phyloP scores from a whole-genome alignment of 1,140 invertebrate species.

The Drosophila micromelanica region DNA sequence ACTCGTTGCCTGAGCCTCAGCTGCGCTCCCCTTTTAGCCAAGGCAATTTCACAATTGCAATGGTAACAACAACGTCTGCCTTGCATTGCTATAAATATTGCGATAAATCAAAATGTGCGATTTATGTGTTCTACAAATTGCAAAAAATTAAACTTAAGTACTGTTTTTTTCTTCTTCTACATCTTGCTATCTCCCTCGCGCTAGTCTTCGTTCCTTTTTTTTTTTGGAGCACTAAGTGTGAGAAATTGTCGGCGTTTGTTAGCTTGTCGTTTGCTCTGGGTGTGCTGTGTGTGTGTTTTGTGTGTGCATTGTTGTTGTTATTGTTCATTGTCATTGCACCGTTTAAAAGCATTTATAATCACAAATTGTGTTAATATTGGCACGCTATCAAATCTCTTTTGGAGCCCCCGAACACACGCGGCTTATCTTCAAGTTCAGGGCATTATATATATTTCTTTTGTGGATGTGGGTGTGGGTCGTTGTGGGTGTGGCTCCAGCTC shows the following conservation, averaged over 20 bases:
- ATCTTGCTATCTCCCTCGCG: slow-evolving; percentile 13
- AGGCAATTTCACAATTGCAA: slow-evolving; percentile 81
- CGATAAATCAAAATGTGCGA: slow-evolving; percentile 83
- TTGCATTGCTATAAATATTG: slow-evolving; percentile 82
- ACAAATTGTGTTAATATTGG: slow-evolving; percentile 83
- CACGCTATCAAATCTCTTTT: slow-evolving; percentile 62
- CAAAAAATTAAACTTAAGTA: slow-evolving; percentile 83
- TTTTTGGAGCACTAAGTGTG: slow-evolving; percentile 62
- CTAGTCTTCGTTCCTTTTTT: slow-evolving; percentile 4
- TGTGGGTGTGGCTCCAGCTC: slow-evolving; percentile 40
- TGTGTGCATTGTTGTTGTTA: slow-evolving; percentile 45
- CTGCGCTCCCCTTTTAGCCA: slow-evolving; percentile 34
- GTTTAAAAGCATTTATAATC: slow-evolving; percentile 82
- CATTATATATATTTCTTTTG: slow-evolving; percentile 38
- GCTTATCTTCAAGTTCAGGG: slow-evolving; percentile 70
- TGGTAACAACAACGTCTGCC: slow-evolving; percentile 75
- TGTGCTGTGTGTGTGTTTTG: slow-evolving; percentile 48
- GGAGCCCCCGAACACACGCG: slow-evolving; percentile 38
- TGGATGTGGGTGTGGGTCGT: slow-evolving; percentile 30
- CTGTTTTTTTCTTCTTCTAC: slow-evolving; percentile 52
- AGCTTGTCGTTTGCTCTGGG: slow-evolving; percentile 31
- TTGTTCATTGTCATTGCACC: slow-evolving; percentile 80
- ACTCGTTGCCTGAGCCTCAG: slow-evolving; percentile 51
- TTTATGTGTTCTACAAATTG: slow-evolving; percentile 83
- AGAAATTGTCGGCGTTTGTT: slow-evolving; percentile 78